Conservation (phyloP, 2,113 vertebrate genomes). For the Muscicapa adusta region DNA sequence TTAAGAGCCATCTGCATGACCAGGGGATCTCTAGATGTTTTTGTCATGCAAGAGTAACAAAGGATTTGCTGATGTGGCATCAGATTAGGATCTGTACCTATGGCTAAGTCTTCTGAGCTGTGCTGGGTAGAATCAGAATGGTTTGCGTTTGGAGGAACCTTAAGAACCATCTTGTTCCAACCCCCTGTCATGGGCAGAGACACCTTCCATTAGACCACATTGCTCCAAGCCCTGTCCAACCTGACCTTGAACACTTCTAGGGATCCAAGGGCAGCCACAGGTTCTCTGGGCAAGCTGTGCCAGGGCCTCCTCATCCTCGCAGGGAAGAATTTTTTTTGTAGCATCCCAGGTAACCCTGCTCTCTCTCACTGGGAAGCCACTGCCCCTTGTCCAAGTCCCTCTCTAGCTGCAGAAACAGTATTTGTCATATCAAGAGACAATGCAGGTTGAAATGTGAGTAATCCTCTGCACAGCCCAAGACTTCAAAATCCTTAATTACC, state of each 20-base stretch:
- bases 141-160: not conserved
- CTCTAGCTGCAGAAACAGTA: not conserved
- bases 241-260: not conserved
- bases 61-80: not conserved
- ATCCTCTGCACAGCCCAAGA: not conserved
- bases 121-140: not conserved
- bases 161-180: not conserved
- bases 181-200: not conserved
- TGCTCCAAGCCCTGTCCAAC: not conserved
- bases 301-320: not conserved
- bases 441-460: not conserved
- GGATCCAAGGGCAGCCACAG: not conserved
- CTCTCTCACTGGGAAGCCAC: not conserved
- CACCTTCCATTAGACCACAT: not conserved
- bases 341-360: not conserved
- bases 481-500: not conserved
- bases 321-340: not conserved
- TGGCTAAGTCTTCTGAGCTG: not conserved
- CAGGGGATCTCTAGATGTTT: not conserved
- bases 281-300: not conserved
- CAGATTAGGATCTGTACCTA: not conserved
- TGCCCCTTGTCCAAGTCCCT: not conserved
- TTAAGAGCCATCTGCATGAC: not conserved
- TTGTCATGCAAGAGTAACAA: not conserved
- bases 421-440: rapidly evolving